Base-by-base conservation (phyloP, 2,888 invertebrate genomes). In the Rhingia campestris region DNA sequence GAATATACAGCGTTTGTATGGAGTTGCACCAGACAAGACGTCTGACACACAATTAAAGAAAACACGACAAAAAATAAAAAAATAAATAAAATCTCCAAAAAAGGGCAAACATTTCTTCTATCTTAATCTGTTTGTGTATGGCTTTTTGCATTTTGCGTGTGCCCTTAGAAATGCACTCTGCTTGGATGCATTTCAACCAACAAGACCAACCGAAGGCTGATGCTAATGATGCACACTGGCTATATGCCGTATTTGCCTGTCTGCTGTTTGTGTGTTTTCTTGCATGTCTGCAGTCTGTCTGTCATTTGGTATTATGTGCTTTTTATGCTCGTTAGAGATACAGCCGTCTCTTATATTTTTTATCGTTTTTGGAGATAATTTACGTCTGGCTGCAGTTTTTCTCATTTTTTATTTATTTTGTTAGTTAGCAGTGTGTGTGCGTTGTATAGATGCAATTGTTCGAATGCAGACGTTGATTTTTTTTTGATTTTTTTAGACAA, bases 81-180 rank as follows among this genome's bases (percentile, higher is more conserved):
- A 32, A 41, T 33, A 49, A 30, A 22, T 9, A 9, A n/a, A 49
- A 49, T 30, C 63, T 45, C 67, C 61, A 59, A 80, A 80, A 77
- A 80, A 79, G 54, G 49, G 59, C 69, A 74, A 75, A 74, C 33
- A 74, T 35, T 61, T 22, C 2, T 41, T 58, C 59, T 67, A 66
- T 75, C 47, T 43, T 9, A 37, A 58, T 51, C 53, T 81, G 51
- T 56, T 30, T 63, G 56, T 39, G 75, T 75, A 69, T 77, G 79
- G 33, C 35, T 53, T 72, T 54, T 47, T 80, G 67, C 54, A 75
- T 51, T 64, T 47, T 80, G 67, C 54, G 69, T 51, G 56, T 63
- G 64, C 77, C 54, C 73, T 82, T 64, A 80, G 70, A 80, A 79
- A 74, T 84, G 84, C 84, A 84, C 63, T 80, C 74, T 12, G 56